Base-by-base conservation (phyloP, 2,797 vertebrate species). In the Eulemur mongoz region DNA sequence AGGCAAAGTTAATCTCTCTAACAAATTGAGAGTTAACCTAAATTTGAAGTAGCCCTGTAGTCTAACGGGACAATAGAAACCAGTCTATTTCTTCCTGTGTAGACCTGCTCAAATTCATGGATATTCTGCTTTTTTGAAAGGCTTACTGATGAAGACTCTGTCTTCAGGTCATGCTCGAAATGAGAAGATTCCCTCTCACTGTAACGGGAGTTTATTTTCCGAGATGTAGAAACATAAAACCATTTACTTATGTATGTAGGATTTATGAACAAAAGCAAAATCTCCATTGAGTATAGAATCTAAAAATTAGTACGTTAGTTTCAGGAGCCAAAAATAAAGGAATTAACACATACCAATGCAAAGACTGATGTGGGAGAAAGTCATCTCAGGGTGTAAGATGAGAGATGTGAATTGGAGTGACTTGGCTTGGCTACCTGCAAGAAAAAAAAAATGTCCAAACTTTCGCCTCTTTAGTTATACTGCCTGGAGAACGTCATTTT, bases 121-220 rank as follows among this genome's bases (percentile, higher is more conserved):
- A 63, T 17, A 27, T 40, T 73, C 59, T 48, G 27, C 12, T 52
- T 65, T 75, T 95, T 52, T 57, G 23, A 61, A 96, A 86, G 50
- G 75, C 25, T 94, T 54, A 63, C 12, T 8, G 15, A 23, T 32
- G 54, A 81, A 69, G 30, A 70, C 14, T 80, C 27, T 78, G 30
- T 69, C 23, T 95, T 90, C 79, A 81, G 54, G 48, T 91, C 80
- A 84, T 82, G 54, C 57, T 79, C 89, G 32, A 80, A 85, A 70
- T 65, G 52, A 73, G 22, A 35, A 92, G 40, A 69, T 63, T 89
- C n/a, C 73, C 13, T 87, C 30, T 86, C 5, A 13, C 4, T 65
- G 67, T 43, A 13, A 38, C 50, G 70, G 38, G 25, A 89, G 8
- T 9, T 65, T 69, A n/a, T 88, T 80, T 38, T 54, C 40, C 75